Base-by-base conservation (phyloP, 2,797 vertebrate genomes). In the Sebastes flavidus region DNA sequence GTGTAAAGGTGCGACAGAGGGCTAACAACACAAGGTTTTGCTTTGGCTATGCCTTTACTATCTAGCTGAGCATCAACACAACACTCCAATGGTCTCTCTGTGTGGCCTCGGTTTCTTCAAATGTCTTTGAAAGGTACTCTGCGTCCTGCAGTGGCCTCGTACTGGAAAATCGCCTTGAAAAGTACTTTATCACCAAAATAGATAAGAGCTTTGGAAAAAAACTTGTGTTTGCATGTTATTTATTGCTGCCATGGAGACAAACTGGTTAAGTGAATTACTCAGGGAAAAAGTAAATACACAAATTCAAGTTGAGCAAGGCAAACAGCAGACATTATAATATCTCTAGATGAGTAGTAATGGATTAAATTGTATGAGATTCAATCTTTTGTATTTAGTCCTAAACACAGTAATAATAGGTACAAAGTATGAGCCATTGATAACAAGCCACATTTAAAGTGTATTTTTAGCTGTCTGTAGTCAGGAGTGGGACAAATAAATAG, bases 41-140 rank as follows among this genome's bases (percentile, higher is more conserved):
- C 85, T 95, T 91, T 95, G 93, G 63, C 94, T 95, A 87, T 81
- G 81, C 20, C 13, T 46, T 65, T 58, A 71, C 86, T 95, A 95
- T 95, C 93, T 87, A 73, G 65, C 42, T 63, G 74, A 88, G 73
- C 90, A 95, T 94, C 94, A 87, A 67, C 74, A 79, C 42, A 75
- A 71, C 66, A 78, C 75, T 82, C 65, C 70, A 77, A 63, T 60
- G 58, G 66, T 49, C 89, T 87, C 65, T 67, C 75, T 94, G 94
- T 95, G 92, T 92, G 93, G 94, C 82, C 91, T 67, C 20, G 3
- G 67, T 25, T 72, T 76, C 60, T 75, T 87, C 55, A 72, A 82
- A 78, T 75, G 54, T 58, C 84, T 84, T 81, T 81, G 56, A 77
- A 71, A 75, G 72, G 58, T 38, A 22, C 68, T 68, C 27, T 16